Base-by-base conservation (phyloP, 2,113 vertebrate genomes). In the Toxotes jaculatrix region DNA sequence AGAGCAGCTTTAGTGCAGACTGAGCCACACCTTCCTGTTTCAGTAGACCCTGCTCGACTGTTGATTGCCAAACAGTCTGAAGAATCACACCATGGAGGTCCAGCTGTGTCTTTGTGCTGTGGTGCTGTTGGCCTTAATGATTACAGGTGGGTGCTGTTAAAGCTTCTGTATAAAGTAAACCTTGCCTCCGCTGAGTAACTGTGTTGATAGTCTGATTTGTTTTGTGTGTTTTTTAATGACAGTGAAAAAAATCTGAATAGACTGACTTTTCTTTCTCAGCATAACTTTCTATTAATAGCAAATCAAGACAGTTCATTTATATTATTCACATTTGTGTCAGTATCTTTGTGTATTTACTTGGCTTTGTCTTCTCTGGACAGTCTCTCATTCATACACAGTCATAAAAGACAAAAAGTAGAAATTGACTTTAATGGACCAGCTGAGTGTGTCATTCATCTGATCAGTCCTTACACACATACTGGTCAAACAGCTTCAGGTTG, bases 121-220 rank as follows among this genome's bases (percentile, higher is more conserved):
- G 17, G 23, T 62, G 31, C 59, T 88, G 17, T 6, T 51, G 36
- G 32, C 40, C 12, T 7, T 86, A 0, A 17, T 7, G 0, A 2
- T 80, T 19, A 27, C 83, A 82, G 88, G 88, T 90, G 10, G 75
- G 85, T 74, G 27, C 62, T 56, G 8, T 19, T 47, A 10, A 27
- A 31, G 12, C 13, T 11, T 23, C 4, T 53, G 8, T 21, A 51
- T 8, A 9, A 40, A 45, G 47, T 51, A 1, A 21, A 51, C 17
- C 19, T 51, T 1, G 19, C 49, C 19, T 70, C 11, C 55, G 66
- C 3, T 6, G 1, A 32, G 19, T 4, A 7, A 0, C 4, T 2
- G 1, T 31, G 38, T 34, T 21, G 3, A 76, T 56, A 0, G 43
- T 55, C 1, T 45, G 49, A 4, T 14, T 27, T 14, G 11, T n/a